Evolutionary conservation across 2,113 vertebrate genomes (phyloP), one percentile per base, ranked within the genome.

Genomic region (Pongo abelii): DNA sequence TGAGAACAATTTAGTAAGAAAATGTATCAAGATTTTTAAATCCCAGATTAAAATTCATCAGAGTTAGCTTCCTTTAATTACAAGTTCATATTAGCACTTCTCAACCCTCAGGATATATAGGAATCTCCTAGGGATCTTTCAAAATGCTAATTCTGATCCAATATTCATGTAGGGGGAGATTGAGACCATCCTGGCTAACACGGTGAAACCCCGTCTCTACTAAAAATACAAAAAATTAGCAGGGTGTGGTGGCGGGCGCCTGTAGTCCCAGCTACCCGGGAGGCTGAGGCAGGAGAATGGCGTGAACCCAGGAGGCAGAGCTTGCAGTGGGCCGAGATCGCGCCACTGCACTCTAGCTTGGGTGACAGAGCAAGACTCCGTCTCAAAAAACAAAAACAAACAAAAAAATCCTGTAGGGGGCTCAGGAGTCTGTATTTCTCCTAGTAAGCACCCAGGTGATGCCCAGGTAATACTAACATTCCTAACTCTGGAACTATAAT

Each of bases 41-140:
- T 80, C 14, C 23, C 25, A 91, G 35, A 91, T 91, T 89, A 83
- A 96, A 93, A 93, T 46, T 90, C 32, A 78, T 67, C 50, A 78
- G 11, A 81, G 17, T 70, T 81, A 38, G 30, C 11, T 67, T 93
- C 89, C 20, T 96, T 50, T 86, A 80, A 74, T 88, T 91, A 84
- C 3, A 93, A 95, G 35, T 70, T 94, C 48, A 35, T 72, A 43
- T 64, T 75, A 94, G 84, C 38, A 67, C 43, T 90, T 94, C 27
- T 94, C 64, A 86, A 35, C 32, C 30, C 57, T 85, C n/a, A 50
- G 14, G 0, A 10, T n/a, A 8, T 25, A 27, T 17, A 88, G 43
- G 18, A 64, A 8, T 72, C 46, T 50, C 27, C 30, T 12, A 27
- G 27, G 30, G 67, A 50, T 81, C 78, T 86, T 75, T 75, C 35